Percentiles rank a stretch among this genome's conserved stretches.
Evolutionary conservation across 2,113 vertebrate species (phyloP).

Genomic region (Origma solitaria): DNA sequence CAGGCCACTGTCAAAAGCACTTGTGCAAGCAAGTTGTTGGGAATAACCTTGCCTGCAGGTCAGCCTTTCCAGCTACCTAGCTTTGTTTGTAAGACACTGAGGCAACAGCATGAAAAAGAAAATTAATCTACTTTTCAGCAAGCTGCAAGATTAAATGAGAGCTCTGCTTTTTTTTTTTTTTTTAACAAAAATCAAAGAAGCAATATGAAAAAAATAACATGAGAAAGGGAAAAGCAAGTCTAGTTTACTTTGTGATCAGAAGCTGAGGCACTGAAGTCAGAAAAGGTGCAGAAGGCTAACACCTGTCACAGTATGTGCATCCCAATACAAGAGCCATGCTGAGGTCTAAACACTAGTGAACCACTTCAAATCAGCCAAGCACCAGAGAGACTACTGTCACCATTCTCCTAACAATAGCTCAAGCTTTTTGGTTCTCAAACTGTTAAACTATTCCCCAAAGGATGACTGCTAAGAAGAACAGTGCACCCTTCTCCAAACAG

Average conservation of each 20-base stretch:
- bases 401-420: background rate
- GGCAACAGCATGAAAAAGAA: background rate
- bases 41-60: background rate
- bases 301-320: accelerated
- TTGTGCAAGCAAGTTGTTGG: background rate
- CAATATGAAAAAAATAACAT: background rate
- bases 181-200: background rate
- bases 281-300: background rate
- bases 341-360: background rate
- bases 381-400: background rate
- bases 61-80: background rate
- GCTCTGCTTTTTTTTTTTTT: background rate
- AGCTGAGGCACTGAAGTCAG: background rate
- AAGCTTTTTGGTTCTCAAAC: background rate
- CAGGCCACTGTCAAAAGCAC: background rate
- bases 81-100: background rate
- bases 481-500: background rate
- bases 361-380: background rate
- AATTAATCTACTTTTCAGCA: background rate
- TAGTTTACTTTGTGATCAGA: background rate
- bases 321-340: accelerated
- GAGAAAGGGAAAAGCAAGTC: background rate
- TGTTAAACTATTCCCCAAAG: background rate
- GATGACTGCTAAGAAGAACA: background rate
- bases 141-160: background rate